Percentiles rank a stretch among this genome's conserved stretches.
These are phyloP conservation scores for Dasypolia templi DNA, from an alignment of 2,888 invertebrate species.

Conservation along the genomic window DNA sequence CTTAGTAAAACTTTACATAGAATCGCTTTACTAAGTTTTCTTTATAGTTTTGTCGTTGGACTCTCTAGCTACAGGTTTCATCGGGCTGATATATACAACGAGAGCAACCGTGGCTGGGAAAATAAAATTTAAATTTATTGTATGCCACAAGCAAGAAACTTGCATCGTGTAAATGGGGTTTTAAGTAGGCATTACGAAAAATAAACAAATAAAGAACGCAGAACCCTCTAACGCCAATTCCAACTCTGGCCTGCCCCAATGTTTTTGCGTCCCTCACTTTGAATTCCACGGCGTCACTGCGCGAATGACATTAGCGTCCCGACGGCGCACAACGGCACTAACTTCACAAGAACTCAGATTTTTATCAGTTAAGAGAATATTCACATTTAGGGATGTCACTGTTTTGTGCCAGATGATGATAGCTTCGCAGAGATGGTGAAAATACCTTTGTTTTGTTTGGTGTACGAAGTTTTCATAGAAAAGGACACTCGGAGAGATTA, in stretches of 20 bases:
- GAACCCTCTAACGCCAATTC: slow-evolving; percentile 37
- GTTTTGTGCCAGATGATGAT: slow-evolving; percentile 10
- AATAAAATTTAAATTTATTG: neutral
- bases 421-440: neutral
- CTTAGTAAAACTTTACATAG: neutral
- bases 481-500: no score
- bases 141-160: neutral
- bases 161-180: neutral
- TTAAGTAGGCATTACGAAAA: neutral
- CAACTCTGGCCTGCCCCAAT: slow-evolving; percentile 19
- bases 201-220: slow-evolving; percentile 1
- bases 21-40: neutral
- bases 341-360: slow-evolving; percentile 61
- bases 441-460: no score
- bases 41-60: neutral
- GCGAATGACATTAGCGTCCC: slow-evolving; percentile 58
- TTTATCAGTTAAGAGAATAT: slow-evolving; percentile 66
- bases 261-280: slow-evolving; percentile 56
- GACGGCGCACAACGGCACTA: slow-evolving; percentile 57
- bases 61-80: neutral
- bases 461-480: no score
- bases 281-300: slow-evolving; percentile 67
- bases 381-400: slow-evolving; percentile 41
- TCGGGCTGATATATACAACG: neutral
- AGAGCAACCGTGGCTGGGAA: neutral